These are phyloP conservation scores for Dendrocincla fuliginosa DNA, from an alignment of 2,797 vertebrate genomes.

Conservation along the genomic window DNA sequence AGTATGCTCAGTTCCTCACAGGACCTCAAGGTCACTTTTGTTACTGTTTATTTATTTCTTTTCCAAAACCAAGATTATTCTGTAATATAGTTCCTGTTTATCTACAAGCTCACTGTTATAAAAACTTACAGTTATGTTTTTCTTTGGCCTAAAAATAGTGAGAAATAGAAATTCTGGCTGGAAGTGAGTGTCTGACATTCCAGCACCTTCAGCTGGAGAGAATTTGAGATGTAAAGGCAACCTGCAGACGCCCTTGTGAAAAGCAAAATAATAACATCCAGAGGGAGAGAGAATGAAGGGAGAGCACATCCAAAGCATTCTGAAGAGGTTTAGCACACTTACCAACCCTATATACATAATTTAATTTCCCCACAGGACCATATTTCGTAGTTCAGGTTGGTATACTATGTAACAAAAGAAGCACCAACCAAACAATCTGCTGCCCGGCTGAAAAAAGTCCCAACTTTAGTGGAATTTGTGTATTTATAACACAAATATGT, in stretches of 20 bases:
- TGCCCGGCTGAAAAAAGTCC: background rate
- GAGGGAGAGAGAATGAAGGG: background rate
- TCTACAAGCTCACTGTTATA: background rate
- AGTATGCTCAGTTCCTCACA: background rate
- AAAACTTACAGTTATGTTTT: background rate
- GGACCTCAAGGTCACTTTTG: slow-evolving; percentile 6
- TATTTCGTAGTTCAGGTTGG: background rate
- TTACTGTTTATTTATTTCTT: slow-evolving; percentile 3
- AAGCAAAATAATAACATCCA: slow-evolving; percentile 35
- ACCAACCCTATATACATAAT: background rate
- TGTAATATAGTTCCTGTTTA: slow-evolving; percentile 26
- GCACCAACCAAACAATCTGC: background rate
- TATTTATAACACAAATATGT: background rate
- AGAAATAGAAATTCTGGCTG: slow-evolving; percentile 16
- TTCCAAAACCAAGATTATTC: background rate
- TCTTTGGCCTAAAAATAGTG: background rate
- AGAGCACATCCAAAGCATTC: background rate
- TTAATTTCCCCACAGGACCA: background rate
- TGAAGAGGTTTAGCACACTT: slow-evolving; percentile 6
- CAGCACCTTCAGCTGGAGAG: background rate
- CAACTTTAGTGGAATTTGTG: background rate
- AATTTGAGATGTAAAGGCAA: background rate
- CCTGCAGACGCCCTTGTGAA: background rate
- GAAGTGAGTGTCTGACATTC: slow-evolving; percentile 2
- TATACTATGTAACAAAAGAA: background rate